Percentiles rank a stretch among this genome's conserved stretches.
Evolutionary conservation across 2,888 invertebrate genomes (phyloP).

Genomic region (Graphium colonna): DNA sequence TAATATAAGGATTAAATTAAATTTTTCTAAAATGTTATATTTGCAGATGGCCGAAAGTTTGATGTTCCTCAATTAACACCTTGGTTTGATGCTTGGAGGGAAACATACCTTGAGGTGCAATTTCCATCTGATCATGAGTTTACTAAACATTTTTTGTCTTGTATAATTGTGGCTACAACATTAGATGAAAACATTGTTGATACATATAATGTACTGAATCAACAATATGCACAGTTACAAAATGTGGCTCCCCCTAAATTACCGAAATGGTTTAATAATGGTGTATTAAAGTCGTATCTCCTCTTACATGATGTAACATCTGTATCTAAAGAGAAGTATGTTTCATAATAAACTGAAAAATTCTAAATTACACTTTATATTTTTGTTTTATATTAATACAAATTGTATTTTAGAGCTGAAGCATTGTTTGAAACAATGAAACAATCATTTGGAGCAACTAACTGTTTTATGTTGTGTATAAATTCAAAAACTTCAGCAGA

Average conservation of each 20-base stretch:
- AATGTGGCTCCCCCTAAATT: slow-evolving; percentile 87
- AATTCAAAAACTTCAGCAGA: slow-evolving; percentile 87
- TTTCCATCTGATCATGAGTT: slow-evolving; percentile 98
- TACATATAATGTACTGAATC: slow-evolving; percentile 88
- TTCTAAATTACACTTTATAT: slow-evolving; percentile 24
- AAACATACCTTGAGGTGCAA: slow-evolving; percentile 92
- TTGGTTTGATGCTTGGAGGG: slow-evolving; percentile 98
- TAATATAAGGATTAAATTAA: no score
- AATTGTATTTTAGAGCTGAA: slow-evolving; percentile 84
- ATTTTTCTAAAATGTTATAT: slow-evolving; percentile 9
- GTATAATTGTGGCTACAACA: slow-evolving; percentile 87
- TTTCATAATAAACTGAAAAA: slow-evolving; percentile 4
- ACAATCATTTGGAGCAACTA: slow-evolving; percentile 90
- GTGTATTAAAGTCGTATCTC: slow-evolving; percentile 93
- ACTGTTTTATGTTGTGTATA: slow-evolving; percentile 93
- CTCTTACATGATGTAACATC: slow-evolving; percentile 91
- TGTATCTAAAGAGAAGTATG: slow-evolving; percentile 87
- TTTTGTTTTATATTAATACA: background rate
- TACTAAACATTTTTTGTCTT: slow-evolving; percentile 92
- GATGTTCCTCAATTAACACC: slow-evolving; percentile 89
- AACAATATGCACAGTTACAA: slow-evolving; percentile 89
- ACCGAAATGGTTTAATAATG: slow-evolving; percentile 90
- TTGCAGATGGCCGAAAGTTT: slow-evolving; percentile 78
- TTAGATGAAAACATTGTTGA: slow-evolving; percentile 89
- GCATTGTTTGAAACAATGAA: slow-evolving; percentile 91